These are phyloP conservation scores for Heliornis fulica DNA, from an alignment of 2,113 vertebrate genomes.

Conservation along the genomic window DNA sequence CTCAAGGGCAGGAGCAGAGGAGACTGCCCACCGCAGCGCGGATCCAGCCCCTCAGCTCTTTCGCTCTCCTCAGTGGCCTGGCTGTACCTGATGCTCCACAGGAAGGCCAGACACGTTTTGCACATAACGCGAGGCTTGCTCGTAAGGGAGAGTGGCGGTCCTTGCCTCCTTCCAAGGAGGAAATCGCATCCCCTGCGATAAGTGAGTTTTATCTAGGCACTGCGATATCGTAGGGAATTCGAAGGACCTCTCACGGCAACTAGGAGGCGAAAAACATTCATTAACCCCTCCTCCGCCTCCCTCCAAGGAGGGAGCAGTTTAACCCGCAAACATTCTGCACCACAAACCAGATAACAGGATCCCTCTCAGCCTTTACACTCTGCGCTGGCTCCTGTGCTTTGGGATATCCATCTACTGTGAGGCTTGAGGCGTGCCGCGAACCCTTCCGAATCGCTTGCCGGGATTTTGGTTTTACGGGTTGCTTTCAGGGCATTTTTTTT, in stretches of 20 bases:
- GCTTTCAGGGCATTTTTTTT: neutral
- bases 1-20: neutral
- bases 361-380: neutral
- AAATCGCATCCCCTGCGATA: neutral
- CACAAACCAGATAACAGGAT: neutral
- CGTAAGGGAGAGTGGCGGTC: neutral
- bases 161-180: neutral
- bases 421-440: neutral
- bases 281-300: constrained; percentile 23
- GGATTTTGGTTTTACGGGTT: neutral
- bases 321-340: neutral
- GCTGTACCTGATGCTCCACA: neutral
- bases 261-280: constrained; percentile 12
- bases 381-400: neutral
- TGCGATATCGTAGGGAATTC: constrained; percentile 34
- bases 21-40: neutral
- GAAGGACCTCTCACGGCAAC: constrained; percentile 39
- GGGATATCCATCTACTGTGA: neutral
- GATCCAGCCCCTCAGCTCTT: neutral
- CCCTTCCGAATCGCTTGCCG: neutral
- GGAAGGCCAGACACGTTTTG: neutral
- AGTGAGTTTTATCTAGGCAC: constrained; percentile 17
- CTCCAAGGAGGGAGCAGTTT: neutral
- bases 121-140: neutral
- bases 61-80: neutral